Conservation (phyloP, 2,888 invertebrate species). For the Uloborus plumipes region DNA sequence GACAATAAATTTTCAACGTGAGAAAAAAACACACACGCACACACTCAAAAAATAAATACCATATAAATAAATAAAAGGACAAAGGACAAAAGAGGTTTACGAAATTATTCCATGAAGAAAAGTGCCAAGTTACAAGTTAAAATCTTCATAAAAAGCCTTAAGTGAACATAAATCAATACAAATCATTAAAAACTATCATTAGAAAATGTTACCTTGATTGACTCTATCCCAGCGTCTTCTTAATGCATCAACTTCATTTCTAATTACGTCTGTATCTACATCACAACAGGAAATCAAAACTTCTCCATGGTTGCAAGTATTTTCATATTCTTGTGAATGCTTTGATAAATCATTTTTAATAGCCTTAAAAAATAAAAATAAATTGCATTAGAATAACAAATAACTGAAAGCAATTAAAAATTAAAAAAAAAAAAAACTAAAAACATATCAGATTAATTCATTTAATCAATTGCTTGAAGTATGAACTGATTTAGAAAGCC, state of each 20-base stretch:
- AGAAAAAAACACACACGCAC: no score
- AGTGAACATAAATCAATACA: no score
- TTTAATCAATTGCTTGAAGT: no score
- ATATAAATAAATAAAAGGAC: background rate
- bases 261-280: slow-evolving; percentile 89
- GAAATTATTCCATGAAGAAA: no score
- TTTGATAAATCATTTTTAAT: slow-evolving; percentile 95
- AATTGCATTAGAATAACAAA: background rate
- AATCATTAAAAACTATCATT: no score
- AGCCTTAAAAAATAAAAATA: slow-evolving; percentile 72
- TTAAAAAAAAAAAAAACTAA: background rate
- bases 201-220: slow-evolving; percentile 77
- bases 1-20: no score
- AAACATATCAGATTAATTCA: background rate
- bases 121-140: background rate
- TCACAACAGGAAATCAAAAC: slow-evolving; percentile 90
- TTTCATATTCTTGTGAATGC: slow-evolving; percentile 93
- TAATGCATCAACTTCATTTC: slow-evolving; percentile 83
- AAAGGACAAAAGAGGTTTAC: no score
- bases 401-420: background rate
- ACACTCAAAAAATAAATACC: background rate
- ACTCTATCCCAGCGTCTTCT: slow-evolving; percentile 92
- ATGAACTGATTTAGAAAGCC: no score
- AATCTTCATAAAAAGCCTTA: background rate
- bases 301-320: slow-evolving; percentile 86